A percentile compares a stretch with the other conserved stretches of the same genome.
Evolutionary conservation across 2,797 vertebrate species (phyloP).

Genomic region (Spatula versicolor): DNA sequence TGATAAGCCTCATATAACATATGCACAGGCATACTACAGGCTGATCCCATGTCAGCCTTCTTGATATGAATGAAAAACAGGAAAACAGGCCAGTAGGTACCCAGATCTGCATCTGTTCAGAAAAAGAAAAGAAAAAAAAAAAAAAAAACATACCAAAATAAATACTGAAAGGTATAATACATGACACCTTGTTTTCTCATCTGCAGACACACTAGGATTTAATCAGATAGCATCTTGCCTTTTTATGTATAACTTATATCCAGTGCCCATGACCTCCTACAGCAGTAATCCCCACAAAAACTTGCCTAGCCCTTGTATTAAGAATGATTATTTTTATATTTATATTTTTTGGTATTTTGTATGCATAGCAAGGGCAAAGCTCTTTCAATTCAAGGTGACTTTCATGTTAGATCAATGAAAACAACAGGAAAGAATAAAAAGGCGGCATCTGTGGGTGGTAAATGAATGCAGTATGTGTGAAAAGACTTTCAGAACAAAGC

Average conservation of each 20-base stretch:
- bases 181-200: neutral
- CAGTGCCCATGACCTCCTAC: neutral
- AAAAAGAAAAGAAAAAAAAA: neutral
- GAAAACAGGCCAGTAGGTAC: neutral
- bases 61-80: neutral
- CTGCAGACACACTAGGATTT: neutral
- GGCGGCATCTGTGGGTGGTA: neutral
- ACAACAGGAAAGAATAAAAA: constrained; percentile 15
- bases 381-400: constrained; percentile 9
- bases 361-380: neutral
- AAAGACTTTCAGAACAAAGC: constrained; percentile 19
- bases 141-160: neutral
- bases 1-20: neutral
- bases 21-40: neutral
- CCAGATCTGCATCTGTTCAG: neutral
- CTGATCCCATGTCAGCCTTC: fast-evolving
- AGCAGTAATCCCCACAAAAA: neutral
- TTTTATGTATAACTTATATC: neutral
- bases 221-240: neutral
- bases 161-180: neutral
- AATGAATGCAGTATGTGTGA: neutral
- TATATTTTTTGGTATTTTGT: neutral
- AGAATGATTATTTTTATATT: neutral
- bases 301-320: neutral
- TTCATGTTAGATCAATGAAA: constrained; percentile 21